phyloP scores from a whole-genome alignment of 2,113 vertebrate species.

The Centropristis striata region DNA sequence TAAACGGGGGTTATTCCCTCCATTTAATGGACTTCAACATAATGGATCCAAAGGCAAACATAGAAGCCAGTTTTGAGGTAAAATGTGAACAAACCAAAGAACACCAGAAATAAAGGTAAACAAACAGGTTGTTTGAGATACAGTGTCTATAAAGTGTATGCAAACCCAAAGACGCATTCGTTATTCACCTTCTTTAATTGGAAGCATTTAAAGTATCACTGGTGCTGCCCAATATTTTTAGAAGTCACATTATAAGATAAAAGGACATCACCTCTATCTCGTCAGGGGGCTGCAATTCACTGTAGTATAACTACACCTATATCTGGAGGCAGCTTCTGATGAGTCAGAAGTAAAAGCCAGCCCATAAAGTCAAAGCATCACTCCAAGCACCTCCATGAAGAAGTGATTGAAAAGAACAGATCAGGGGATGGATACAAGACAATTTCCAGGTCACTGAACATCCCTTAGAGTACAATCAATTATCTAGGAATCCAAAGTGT shows the following conservation, averaged over 20 bases:
- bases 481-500: neutral
- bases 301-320: neutral
- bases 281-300: neutral
- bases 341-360: neutral
- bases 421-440: neutral
- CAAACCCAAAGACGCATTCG: too few species aligned
- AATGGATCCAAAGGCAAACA: neutral
- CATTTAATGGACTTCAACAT: neutral
- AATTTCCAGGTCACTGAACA: neutral
- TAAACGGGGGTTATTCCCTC: neutral
- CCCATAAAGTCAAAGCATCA: too few species aligned
- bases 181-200: too few species aligned
- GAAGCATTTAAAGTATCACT: neutral
- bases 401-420: neutral
- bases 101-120: neutral
- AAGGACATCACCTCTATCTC: neutral
- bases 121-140: neutral
- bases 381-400: too few species aligned
- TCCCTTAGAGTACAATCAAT: neutral
- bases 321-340: neutral
- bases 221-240: neutral
- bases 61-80: neutral
- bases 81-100: neutral
- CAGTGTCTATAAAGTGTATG: neutral
- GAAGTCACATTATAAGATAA: neutral